phyloP scores from a whole-genome alignment of 1,140 invertebrate species.

The Zelostemma sp. region DNA sequence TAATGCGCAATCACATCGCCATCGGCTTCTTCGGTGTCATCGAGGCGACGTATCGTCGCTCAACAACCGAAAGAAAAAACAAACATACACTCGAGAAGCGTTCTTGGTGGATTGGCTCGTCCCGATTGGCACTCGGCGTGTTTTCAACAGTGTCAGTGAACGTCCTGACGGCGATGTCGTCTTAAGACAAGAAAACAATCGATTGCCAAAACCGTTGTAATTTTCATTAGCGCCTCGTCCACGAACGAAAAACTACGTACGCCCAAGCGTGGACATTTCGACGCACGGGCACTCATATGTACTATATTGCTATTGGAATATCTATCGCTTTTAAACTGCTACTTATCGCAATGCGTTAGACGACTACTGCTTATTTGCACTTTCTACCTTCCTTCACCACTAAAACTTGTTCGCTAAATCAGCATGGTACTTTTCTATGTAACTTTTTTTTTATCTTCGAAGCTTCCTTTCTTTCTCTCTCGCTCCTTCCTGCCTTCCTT shows the following conservation, averaged over 20 bases:
- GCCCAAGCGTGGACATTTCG: not conserved
- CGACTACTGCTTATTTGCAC: not conserved
- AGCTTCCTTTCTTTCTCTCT: slow-evolving; percentile 1
- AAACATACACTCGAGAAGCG: no score
- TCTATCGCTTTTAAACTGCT: not conserved
- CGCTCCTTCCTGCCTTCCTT: slow-evolving; percentile 5
- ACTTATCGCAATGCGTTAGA: not conserved
- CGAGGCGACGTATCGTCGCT: not conserved
- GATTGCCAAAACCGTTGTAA: slow-evolving; percentile 21
- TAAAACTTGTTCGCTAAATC: not conserved
- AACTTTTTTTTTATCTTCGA: not conserved
- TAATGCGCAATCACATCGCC: not conserved
- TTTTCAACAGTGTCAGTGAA: slow-evolving; percentile 22
- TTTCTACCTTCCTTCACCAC: slow-evolving; percentile 17
- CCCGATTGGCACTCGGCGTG: not conserved
- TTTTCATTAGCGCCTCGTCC: slow-evolving; percentile 6
- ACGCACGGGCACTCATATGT: not conserved
- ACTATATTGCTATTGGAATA: not conserved
- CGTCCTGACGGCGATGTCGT: slow-evolving; percentile 4
- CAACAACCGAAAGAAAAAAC: not conserved
- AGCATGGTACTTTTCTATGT: slow-evolving; percentile 1
- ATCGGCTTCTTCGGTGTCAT: not conserved
- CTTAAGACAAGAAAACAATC: slow-evolving; percentile 15
- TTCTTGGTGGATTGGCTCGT: not conserved
- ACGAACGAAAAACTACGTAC: not conserved